Evolutionary conservation across 2,113 vertebrate genomes (phyloP), one percentile per base, ranked within the genome.

Genomic region (Eptesicus fuscus): DNA sequence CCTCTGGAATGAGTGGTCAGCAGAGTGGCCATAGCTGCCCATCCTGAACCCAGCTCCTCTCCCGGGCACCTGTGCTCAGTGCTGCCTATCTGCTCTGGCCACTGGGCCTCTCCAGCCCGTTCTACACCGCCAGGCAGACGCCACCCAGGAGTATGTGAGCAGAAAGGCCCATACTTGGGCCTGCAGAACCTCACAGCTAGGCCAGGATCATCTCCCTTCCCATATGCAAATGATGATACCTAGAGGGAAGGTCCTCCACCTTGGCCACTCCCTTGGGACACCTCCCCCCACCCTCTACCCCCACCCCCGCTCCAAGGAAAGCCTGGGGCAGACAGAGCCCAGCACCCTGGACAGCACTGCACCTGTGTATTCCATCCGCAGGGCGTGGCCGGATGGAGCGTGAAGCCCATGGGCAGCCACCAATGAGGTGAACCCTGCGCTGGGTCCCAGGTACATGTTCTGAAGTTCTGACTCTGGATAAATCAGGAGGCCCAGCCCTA

Each of bases 401-500:
- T 10, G 9, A 44, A 16, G 56, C 37, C 9, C 37, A 6, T 7
- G 23, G n/a, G 9, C 13, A 25, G 37, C 37, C 17, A 9, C 23
- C 53, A 18, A 42, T 7, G 37, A 61, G 49, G 73, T 3, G 70
- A 22, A 42, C 7, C 22, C 12, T 1, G 42, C 0, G 0, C 49
- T 44, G 76, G 56, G 20, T 6, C 35, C 9, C 4, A 18, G 23
- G 56, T 0, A 13, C 35, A 0, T 5, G 9, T 16, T 17, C 7
- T 10, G 17, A 53, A 35, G 35, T 30, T 53, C 88, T 83, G 85
- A 59, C 51, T 78, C n/a, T 49, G 63, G 56, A 44, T 65, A 79
- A 59, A 59, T 44, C 84, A 70, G 7, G 37, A 56, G 63, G 12
- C 37, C 17, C 8, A 16, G 35, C 49, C 37, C 51, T 82, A 88